Evolutionary conservation across 2,888 invertebrate species (phyloP), one percentile per base, ranked within the genome.

Genomic region (Megamerina dolium): DNA sequence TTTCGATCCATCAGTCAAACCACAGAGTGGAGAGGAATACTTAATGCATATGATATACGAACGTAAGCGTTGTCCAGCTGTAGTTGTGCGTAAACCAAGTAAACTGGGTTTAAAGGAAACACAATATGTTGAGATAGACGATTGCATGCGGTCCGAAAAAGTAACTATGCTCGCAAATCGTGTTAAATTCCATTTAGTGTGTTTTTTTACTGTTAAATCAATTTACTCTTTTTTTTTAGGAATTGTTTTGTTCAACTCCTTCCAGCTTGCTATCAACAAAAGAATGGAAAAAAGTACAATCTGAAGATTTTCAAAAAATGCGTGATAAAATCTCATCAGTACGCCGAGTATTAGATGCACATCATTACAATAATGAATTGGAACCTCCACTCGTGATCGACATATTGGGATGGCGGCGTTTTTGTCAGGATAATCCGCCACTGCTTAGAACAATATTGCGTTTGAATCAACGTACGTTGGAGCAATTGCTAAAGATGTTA

Each of bases 31-130:
- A 8, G 69, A 70, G 35, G 68, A 70, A 47, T 70, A 59, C 46
- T 45, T 70, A 10, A 69, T 58, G 57, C 66, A 64, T 45, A 68
- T 70, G 53, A 35, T 67, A 5, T 66, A 70, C 45, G 70, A 70
- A 37, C 57, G 70, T 21, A 63, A 63, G 35, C 56, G 57, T 3
- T 71, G 70, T 18, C 70, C 70, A 3, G 59, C 63, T 0, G 59
- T 70, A 21, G 63, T 70, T 9, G 63, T 61, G 6, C 63, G 61
- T n/a, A 56, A 56, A 9, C 57, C 56, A 17, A 44, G 46, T 41
- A 46, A 33, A 8, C 16, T 46, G 19, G n/a, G n/a, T n/a, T n/a
- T n/a, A n/a, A 16, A 42, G 6, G 9, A 20, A 6, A 32, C 27
- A 14, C n/a, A 9, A 2, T 5, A 3, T 5, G 13, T n/a, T 16